Conservation (phyloP, 2,113 vertebrate genomes). For the Neoarius graeffei region DNA sequence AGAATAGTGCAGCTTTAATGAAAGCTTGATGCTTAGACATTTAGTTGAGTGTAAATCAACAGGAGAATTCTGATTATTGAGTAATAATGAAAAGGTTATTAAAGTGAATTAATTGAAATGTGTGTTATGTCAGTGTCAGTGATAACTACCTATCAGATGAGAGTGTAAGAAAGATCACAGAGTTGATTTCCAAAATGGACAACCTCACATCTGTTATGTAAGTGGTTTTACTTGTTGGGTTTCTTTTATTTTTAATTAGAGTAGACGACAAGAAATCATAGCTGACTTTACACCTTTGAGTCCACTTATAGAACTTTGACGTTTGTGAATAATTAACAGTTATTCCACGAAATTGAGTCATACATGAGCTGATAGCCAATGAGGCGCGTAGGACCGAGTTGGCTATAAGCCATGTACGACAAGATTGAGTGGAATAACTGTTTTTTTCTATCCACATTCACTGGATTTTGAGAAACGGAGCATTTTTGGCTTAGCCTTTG, state of each 20-base stretch:
- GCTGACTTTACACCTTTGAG: not conserved
- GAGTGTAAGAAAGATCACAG: conserved; percentile 64
- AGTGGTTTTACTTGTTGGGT: conserved; percentile 58
- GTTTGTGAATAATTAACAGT: not conserved
- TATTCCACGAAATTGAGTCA: no score
- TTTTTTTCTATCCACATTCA: no score
- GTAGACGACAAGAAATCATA: not conserved
- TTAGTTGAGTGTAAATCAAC: not conserved
- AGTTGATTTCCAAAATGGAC: conserved; percentile 70
- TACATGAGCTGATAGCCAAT: no score
- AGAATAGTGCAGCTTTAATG: not conserved
- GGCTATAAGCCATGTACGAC: no score
- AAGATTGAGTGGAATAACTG: no score
- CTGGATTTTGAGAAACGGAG: no score
- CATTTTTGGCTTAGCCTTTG: no score
- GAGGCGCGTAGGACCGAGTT: no score
- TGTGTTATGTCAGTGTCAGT: conserved; percentile 73
- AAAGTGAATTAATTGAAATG: not conserved
- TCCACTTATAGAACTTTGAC: not conserved
- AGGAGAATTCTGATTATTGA: not conserved
- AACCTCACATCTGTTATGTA: conserved; percentile 75
- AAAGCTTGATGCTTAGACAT: not conserved
- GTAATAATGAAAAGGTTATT: not conserved
- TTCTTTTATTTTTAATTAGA: conserved; percentile 5
- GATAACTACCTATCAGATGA: conserved; percentile 77